Conservation (phyloP, 2,888 invertebrate species). For the Drosophila acutilabella region DNA sequence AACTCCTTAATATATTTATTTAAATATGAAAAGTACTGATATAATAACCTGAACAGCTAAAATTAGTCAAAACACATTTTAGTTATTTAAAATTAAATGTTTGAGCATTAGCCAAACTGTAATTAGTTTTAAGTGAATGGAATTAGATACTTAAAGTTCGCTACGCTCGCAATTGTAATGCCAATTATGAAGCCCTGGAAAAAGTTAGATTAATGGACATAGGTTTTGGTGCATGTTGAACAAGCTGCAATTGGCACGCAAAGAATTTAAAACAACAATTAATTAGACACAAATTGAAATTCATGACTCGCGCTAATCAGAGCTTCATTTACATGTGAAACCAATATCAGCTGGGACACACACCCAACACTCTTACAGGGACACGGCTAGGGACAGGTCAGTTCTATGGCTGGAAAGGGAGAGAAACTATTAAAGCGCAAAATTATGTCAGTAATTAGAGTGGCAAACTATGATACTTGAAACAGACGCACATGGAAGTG, state of each 20-base stretch:
- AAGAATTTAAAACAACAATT: slow-evolving; percentile 76
- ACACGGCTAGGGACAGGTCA: slow-evolving; percentile 40
- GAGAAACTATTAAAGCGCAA: slow-evolving; percentile 72
- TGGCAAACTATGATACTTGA: slow-evolving; percentile 69
- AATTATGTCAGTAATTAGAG: slow-evolving; percentile 77
- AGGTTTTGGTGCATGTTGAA: slow-evolving; percentile 5
- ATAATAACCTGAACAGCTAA: not conserved
- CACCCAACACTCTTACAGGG: not conserved
- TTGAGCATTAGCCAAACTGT: slow-evolving; percentile 22
- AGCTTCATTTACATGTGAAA: slow-evolving; percentile 75
- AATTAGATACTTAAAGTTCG: slow-evolving; percentile 36
- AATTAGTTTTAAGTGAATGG: slow-evolving; percentile 38
- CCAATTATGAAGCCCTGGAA: slow-evolving; percentile 36
- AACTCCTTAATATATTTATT: too few species aligned
- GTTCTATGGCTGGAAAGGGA: not conserved
- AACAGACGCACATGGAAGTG: slow-evolving; percentile 30
- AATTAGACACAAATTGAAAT: slow-evolving; percentile 77
- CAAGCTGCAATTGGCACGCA: slow-evolving; percentile 54
- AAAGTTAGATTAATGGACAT: slow-evolving; percentile 11
- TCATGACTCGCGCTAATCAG: slow-evolving; percentile 76
- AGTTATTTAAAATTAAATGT: slow-evolving; percentile 27
- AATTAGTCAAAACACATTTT: slow-evolving; percentile 20
- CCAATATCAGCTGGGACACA: slow-evolving; percentile 50
- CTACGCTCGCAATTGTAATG: slow-evolving; percentile 23
- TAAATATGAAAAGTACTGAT: too few species aligned